Evolutionary conservation across 2,888 invertebrate species (phyloP), one percentile per base, ranked within the genome.

Genomic region (Netelia virgata): DNA sequence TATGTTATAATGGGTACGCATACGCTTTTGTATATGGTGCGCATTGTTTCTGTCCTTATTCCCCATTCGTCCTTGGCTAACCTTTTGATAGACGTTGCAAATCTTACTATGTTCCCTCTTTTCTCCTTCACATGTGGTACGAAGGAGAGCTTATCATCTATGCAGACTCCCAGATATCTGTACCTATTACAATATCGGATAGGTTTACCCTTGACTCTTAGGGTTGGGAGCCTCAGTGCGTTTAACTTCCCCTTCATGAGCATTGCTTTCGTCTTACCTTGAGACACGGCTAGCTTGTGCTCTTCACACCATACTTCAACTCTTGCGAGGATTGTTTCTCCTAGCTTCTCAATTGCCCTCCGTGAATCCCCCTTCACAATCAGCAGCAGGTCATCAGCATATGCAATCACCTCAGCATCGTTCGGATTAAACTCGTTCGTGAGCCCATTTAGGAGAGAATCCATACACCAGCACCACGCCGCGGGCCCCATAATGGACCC

Each of bases 401-500:
- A 86, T 1, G 83, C 86, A 0, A 76, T 53, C 6, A 18, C 53
- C 8, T 75, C 75, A 2, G 36, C 3, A 0, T 66, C 43, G 0
- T 16, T 16, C 10, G 36, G 10, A 6, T 61, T 3, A 0, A 20
- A 41, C 1, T 10, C 23, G 1, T 14, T 18, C 0, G 50, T n/a
- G 0, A 82, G 0, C 14, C 16, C n/a, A 3, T 41, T 55, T 0
- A 88, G 78, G 9, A 87, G 41, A 1, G 66, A 63, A 20, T 88
- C 85, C 70, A 88, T 84, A 0, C 80, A 36, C 20, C 85, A 66
- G 41, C 86, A 84, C 87, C 88, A 89, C 0, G 87, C 79, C 0
- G 68, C 10, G 0, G 88, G 88, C 0, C 87, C 86, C 1, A 88
- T 76, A 0, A 88, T 86, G 2, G 88, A 88, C 0, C 88, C 89